Evolutionary conservation across 64 coral and sea anemone species (phyloP).

Genomic region (Orbicella faveolata): DNA sequence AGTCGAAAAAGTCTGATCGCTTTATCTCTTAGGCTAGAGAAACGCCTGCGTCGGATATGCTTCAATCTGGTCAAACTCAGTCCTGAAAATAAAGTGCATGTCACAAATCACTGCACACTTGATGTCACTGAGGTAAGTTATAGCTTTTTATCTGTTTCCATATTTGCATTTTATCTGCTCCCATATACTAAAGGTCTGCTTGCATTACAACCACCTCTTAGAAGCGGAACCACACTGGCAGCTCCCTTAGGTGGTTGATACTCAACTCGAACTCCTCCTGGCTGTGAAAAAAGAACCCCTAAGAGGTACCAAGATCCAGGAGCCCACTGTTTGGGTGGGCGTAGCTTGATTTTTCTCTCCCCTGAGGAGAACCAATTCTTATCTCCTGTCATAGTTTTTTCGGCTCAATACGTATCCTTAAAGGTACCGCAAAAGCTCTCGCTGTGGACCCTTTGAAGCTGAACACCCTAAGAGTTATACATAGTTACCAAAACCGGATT

Average conservation of each 20-base stretch:
- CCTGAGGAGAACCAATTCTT: too few relatives aligned
- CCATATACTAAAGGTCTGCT: too few relatives aligned
- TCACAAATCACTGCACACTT: not conserved
- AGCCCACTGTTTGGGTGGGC: too few relatives aligned
- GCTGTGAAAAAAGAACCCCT: not conserved
- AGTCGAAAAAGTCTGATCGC: not conserved
- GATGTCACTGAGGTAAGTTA: not conserved
- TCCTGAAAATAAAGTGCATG: not conserved
- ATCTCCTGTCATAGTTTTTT: too few relatives aligned
- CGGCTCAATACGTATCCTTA: too few relatives aligned
- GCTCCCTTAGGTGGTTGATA: not conserved
- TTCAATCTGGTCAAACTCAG: not conserved
- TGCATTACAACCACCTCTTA: not conserved
- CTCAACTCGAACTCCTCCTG: constrained; percentile 31
- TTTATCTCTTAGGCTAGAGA: not conserved
- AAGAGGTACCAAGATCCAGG: too few relatives aligned
- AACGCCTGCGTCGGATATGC: not conserved
- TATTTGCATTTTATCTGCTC: too few relatives aligned
- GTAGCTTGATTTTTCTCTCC: too few relatives aligned
- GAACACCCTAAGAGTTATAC: too few relatives aligned
- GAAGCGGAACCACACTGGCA: not conserved
- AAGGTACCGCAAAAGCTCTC: too few relatives aligned
- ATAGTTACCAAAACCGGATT: too few relatives aligned
- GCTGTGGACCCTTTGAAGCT: too few relatives aligned
- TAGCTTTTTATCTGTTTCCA: not conserved